Evolutionary conservation across 1,140 invertebrate species (phyloP).

Genomic region (Drosophila sturtevanti): DNA sequence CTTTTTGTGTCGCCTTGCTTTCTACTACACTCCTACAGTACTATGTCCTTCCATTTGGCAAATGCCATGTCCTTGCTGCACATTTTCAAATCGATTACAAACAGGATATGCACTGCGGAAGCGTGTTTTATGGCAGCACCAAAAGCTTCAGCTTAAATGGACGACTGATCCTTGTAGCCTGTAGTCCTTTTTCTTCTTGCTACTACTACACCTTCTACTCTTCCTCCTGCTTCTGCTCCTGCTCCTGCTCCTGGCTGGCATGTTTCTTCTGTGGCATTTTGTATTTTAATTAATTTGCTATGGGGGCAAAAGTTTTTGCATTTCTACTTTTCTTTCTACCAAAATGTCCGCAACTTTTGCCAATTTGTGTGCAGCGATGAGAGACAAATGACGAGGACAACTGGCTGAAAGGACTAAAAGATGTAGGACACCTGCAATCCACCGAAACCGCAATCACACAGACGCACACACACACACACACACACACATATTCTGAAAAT

Average conservation of each 20-base stretch:
- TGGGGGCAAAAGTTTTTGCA: slow-evolving; percentile 39
- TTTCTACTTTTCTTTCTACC: not conserved
- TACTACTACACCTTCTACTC: too few species aligned
- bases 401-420: slow-evolving; percentile 10
- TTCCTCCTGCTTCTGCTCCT: too few species aligned
- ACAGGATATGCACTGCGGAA: slow-evolving; percentile 79
- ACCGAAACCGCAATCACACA: slow-evolving; percentile 16
- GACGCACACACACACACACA: slow-evolving; percentile 1
- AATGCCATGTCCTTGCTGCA: slow-evolving; percentile 61
- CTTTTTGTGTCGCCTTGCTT: slow-evolving; percentile 23
- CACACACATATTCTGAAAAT: slow-evolving; percentile 26
- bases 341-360: slow-evolving; percentile 62
- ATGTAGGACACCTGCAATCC: slow-evolving; percentile 48
- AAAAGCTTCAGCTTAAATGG: not conserved
- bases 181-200: not conserved
- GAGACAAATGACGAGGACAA: slow-evolving; percentile 46
- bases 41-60: not conserved
- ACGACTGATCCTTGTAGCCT: not conserved
- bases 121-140: slow-evolving; percentile 58
- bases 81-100: slow-evolving; percentile 80
- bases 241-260: slow-evolving; percentile 18
- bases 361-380: slow-evolving; percentile 66
- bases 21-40: not conserved
- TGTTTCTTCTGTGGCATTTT: slow-evolving; percentile 50
- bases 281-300: slow-evolving; percentile 70